phyloP scores from a whole-genome alignment of 1,140 invertebrate species.

The Ceratina calcarata region DNA sequence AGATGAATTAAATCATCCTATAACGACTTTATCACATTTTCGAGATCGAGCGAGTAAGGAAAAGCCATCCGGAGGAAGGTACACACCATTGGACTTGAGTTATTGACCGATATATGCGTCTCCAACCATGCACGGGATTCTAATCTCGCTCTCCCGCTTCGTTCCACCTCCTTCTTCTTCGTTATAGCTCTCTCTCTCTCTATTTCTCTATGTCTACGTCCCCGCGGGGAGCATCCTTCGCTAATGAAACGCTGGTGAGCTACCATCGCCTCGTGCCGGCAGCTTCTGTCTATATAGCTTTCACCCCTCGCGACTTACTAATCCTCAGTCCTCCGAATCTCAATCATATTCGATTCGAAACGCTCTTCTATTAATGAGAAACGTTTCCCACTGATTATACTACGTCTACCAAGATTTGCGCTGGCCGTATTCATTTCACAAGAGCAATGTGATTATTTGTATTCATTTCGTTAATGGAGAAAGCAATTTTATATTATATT shows the following conservation, averaged over 20 bases:
- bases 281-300: conserved; percentile 64
- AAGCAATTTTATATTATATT: too few species aligned
- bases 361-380: conserved; percentile 35
- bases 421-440: too few species aligned
- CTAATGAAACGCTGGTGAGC: conserved; percentile 80
- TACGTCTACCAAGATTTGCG: too few species aligned
- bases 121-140: conserved; percentile 75
- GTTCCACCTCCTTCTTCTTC: conserved; percentile 62
- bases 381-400: neutral
- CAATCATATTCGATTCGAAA: conserved; percentile 62
- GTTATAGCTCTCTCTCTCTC: conserved; percentile 54
- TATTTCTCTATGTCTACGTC: conserved; percentile 57
- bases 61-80: conserved; percentile 51
- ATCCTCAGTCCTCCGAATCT: conserved; percentile 49
- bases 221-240: conserved; percentile 78
- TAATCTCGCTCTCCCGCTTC: conserved; percentile 75
- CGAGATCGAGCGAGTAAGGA: conserved; percentile 38
- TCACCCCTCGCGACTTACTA: conserved; percentile 72
- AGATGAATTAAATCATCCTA: conserved; percentile 23
- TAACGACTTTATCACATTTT: conserved; percentile 45
- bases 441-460: neutral
- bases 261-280: conserved; percentile 78
- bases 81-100: conserved; percentile 57
- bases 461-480: too few species aligned
- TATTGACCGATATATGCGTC: conserved; percentile 70